These are phyloP conservation scores for Caenorhabditis sp. DNA, from an alignment of 2,888 invertebrate genomes.

Conservation along the genomic window DNA sequence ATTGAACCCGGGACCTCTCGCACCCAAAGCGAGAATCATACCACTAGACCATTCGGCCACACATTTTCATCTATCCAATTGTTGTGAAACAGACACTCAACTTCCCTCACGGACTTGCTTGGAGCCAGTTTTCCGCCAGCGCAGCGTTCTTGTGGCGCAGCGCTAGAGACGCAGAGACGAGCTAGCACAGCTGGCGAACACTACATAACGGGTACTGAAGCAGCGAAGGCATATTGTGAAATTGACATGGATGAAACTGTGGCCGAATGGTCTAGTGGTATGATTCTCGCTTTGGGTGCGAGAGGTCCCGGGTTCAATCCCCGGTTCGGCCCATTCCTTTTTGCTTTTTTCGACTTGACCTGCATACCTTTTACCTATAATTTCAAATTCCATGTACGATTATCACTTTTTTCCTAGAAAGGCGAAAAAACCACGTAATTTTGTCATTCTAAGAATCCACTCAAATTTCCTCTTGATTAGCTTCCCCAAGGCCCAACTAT, in stretches of 20 bases:
- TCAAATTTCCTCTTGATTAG: background rate
- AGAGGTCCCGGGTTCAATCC: conserved; percentile 83
- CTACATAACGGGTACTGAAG: no score
- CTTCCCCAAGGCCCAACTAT: no score
- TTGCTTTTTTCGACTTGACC: background rate
- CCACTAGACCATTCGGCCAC: conserved; percentile 82
- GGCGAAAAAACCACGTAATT: no score
- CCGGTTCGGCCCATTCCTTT: conserved; percentile 71
- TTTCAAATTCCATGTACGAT: no score
- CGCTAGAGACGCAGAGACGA: background rate
- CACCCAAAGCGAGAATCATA: conserved; percentile 84
- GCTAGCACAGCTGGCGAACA: background rate
- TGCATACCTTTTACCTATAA: no score
- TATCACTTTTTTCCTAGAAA: no score
- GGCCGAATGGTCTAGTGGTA: conserved; percentile 83
- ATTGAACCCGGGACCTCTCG: conserved; percentile 83
- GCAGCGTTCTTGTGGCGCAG: no score
- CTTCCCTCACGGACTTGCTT: no score
- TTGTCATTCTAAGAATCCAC: background rate
- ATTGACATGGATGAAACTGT: no score
- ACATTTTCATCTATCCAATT: background rate
- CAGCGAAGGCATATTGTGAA: background rate
- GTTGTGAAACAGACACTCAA: background rate
- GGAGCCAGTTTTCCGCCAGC: no score
- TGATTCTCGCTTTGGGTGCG: conserved; percentile 84